Conservation (phyloP, 2,113 vertebrate species). For the Regulus satrapa region DNA sequence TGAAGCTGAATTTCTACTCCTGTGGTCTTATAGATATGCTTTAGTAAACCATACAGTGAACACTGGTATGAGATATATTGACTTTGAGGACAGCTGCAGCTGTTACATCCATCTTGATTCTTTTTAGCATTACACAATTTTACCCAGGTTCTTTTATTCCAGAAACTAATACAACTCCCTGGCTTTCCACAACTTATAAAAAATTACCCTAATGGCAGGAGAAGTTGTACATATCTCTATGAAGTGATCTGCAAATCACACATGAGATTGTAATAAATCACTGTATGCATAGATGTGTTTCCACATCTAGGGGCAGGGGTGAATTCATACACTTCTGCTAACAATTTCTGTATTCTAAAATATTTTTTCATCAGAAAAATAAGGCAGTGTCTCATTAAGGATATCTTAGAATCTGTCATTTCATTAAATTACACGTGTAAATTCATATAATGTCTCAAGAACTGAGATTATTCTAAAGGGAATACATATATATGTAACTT, state of each 20-base stretch:
- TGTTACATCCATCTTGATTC: neutral
- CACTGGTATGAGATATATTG: neutral
- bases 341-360: neutral
- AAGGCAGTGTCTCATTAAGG: neutral
- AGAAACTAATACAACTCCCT: neutral
- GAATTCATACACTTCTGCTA: neutral
- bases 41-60: neutral
- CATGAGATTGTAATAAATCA: neutral
- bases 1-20: neutral
- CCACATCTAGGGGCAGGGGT: neutral
- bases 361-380: neutral
- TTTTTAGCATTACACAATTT: neutral
- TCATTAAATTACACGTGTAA: neutral
- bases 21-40: neutral
- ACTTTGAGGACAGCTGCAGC: neutral
- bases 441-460: neutral
- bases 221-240: neutral
- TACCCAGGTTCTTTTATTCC: neutral
- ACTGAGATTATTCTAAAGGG: neutral
- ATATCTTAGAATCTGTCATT: neutral
- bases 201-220: neutral
- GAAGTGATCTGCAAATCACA: neutral
- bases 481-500: neutral
- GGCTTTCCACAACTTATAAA: neutral
- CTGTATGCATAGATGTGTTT: neutral